Evolutionary conservation across 2,113 vertebrate genomes (phyloP).

Genomic region (Lynx canadensis): DNA sequence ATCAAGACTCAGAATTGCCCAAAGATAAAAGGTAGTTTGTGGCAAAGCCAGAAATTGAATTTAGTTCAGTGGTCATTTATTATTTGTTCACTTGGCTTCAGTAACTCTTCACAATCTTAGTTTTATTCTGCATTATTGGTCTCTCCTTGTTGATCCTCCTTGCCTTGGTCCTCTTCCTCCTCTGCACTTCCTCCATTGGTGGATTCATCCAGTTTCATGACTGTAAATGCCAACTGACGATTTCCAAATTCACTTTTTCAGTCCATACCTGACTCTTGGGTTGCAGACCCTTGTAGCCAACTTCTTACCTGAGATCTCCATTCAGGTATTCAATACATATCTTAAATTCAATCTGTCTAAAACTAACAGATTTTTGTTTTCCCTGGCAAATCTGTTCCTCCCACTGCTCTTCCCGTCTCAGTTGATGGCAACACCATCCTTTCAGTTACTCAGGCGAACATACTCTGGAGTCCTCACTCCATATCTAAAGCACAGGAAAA

Average conservation of each 20-base stretch:
- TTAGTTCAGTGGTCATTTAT: neutral
- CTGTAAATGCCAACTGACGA: neutral
- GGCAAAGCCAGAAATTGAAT: conserved; percentile 19
- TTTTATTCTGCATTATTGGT: neutral
- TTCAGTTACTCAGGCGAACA: neutral
- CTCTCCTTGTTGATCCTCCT: neutral
- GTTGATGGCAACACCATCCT: neutral
- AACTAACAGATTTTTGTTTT: neutral
- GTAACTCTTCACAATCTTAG: neutral
- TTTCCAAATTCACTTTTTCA: neutral
- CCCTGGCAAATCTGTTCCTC: neutral
- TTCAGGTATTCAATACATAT: conserved; percentile 8
- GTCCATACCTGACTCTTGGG: neutral
- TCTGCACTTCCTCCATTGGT: neutral
- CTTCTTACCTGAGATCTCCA: neutral
- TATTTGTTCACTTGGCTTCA: neutral
- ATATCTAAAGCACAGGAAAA: neutral
- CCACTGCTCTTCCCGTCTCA: neutral
- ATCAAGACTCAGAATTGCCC: neutral
- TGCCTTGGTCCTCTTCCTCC: neutral
- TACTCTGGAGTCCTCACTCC: neutral
- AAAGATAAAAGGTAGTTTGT: conserved; percentile 17
- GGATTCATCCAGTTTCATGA: neutral
- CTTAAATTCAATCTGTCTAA: neutral
- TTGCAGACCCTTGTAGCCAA: neutral